Evolutionary conservation across 2,113 vertebrate genomes (phyloP), one percentile per base, ranked within the genome.

Genomic region (Pipra filicauda): DNA sequence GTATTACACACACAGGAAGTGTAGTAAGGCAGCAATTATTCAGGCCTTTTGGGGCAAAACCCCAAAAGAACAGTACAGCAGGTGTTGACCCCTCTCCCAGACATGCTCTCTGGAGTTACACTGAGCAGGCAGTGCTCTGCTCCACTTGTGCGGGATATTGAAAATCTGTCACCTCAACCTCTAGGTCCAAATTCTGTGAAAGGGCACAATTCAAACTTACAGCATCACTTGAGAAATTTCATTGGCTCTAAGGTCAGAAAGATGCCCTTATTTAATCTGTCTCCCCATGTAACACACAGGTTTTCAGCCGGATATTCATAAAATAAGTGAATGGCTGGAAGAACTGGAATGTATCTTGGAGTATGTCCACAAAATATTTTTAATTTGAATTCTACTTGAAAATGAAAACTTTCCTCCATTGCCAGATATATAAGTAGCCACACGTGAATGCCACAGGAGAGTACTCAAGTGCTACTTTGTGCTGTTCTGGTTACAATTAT

Each of bases 11-110:
- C 37, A 65, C 33, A 84, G 67, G 4, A 39, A 82, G 12, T 6
- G n/a, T 14, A 86, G 41, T 93, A 95, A 97, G 96, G 96, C 96
- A 96, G 93, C 67, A 77, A 46, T 67, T 74, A 77, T n/a, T 62
- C 27, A 79, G 86, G 92, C 73, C 49, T 87, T 49, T 69, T 19
- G 39, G 6, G 17, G 65, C 27, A 1, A 64, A 58, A 85, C 23
- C 11, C 24, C 0, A 0, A 26, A 55, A 71, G 84, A 77, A 39
- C 18, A 75, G 61, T 33, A 46, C 28, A 67, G 69, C 48, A 88
- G 30, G 24, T 67, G 76, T 57, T 75, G 48, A 44, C 2, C 15
- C 17, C 18, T 43, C 57, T 74, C 37, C 39, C 52, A 81, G 37
- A n/a, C 20, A 5, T 1, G 15, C 31, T 65, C 24, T n/a, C 84